Base-by-base conservation (phyloP, 64 coral and sea anemone genomes). In the Acropora yongei region DNA sequence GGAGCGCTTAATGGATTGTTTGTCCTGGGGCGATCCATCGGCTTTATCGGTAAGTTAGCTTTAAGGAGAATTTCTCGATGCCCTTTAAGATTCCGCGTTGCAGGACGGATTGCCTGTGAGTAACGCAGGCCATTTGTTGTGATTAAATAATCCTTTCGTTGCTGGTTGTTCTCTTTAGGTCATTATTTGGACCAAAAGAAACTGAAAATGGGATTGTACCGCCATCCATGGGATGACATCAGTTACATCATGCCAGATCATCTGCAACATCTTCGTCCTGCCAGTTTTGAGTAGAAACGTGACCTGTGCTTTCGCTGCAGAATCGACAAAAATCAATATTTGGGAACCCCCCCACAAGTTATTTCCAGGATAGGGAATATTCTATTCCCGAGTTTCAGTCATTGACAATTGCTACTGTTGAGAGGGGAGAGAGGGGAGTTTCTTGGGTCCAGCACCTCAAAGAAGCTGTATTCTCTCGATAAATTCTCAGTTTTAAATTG, bases 191-290 rank as follows among this genome's bases (percentile, higher is more conserved):
- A 99, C 76, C 97, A 99, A 60, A 99, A 99, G 30, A 77, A 94
- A 71, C 67, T 99, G 65, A 95, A 95, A 55, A 95, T 96, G 73
- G 97, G 97, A 12, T 48, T 99, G 44, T 99, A 99, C 71, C 94
- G 97, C 13, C 97, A 99, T 94, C 97, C 97, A n/a, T 99, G 97
- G 97, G 97, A 99, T 74, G 97, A 99, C 16, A 99, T 99, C 80
- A 99, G 94, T 2, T 99, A 99, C 84, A 90, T 99, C 41, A 96
- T 96, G 91, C 97, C 97, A 8, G 97, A 99, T 53, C 97, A 99
- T 79, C 92, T 99, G 18, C 66, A 86, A 72, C 76, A 93, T 45
- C 84, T 88, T 46, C 80, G 89, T 69, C 93, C 95, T n/a, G 95
- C 93, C 79, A 93, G 95, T 8, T 97, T 97, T 74, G 91, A 93